These are phyloP conservation scores for Ceuthmochares aereus DNA, from an alignment of 2,113 vertebrate species.

Conservation along the genomic window DNA sequence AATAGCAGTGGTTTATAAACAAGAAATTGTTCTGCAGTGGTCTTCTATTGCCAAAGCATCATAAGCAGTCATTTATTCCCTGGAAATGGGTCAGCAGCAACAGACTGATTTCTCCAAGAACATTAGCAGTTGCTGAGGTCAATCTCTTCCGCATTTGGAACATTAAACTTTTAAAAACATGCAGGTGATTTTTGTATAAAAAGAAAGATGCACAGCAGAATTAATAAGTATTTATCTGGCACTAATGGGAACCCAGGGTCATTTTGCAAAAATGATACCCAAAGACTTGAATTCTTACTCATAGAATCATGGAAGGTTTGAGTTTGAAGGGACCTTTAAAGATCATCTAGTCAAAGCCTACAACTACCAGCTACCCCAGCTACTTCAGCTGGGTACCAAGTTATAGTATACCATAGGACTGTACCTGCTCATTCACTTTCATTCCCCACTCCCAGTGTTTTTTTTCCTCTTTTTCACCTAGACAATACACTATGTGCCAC, in stretches of 20 bases:
- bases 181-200: not conserved
- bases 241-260: not conserved
- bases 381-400: not conserved
- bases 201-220: not conserved
- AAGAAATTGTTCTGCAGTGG: not conserved
- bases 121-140: not conserved
- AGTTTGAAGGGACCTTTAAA: not conserved
- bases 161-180: not conserved
- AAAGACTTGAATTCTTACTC: not conserved
- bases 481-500: not conserved
- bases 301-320: not conserved
- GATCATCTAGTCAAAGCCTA: not conserved
- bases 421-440: not conserved
- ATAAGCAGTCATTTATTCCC: not conserved
- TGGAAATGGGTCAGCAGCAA: not conserved
- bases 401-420: not conserved
- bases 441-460: accelerated
- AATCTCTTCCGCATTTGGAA: not conserved
- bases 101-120: not conserved
- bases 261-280: not conserved
- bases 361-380: not conserved
- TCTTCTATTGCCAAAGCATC: not conserved
- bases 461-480: not conserved
- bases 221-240: not conserved
- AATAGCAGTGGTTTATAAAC: not conserved